Evolutionary conservation across 2,888 invertebrate species (phyloP), one percentile per base, ranked within the genome.

Genomic region (Sympetrum striolatum): DNA sequence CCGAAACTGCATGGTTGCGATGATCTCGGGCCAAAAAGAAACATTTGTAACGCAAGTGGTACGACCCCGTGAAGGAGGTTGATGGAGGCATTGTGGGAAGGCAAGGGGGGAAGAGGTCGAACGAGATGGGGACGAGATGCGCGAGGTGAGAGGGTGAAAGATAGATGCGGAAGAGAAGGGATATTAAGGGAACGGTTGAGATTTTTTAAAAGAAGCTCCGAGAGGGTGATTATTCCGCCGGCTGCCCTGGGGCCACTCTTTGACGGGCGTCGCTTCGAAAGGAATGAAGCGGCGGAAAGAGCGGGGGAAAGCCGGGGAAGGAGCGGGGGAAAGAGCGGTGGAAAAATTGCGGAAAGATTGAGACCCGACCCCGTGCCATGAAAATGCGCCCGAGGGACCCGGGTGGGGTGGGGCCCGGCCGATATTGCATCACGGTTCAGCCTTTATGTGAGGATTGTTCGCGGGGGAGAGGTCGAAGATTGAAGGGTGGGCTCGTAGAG

Each of bases 291-390:
- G 58, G 82, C 25, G 58, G 82, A 53, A 82, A 53, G 82, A 31
- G 82, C 58, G n/a, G 25, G 81, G 15, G 80, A 39, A 22, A 15
- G 35, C 58, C 35, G 82, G 14, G 58, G 82, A 53, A 82, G 35
- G 82, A 31, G 82, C 58, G 25, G 81, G 15, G 80, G 80, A 22
- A 15, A 31, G 35, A 18, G 35, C 15, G 15, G 25, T 39, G 53
- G 86, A 86, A 86, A 37, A 86, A 86, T 86, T 86, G 86, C 86
- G 60, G 60, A 64, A 60, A 86, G 86, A 86, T 86, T 86, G 86
- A 60, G 60, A 37, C 39, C 39, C 60, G 86, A 64, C 86, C 86
- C 86, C 86, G 86, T 37, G 60, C 86, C 58, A 35, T 35, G 82
- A 35, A 53, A 58, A 82, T 58, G 35, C 53, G 53, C 82, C 82